Evolutionary conservation across 1,140 invertebrate genomes (phyloP).

Genomic region (Diploscapter pachys): DNA sequence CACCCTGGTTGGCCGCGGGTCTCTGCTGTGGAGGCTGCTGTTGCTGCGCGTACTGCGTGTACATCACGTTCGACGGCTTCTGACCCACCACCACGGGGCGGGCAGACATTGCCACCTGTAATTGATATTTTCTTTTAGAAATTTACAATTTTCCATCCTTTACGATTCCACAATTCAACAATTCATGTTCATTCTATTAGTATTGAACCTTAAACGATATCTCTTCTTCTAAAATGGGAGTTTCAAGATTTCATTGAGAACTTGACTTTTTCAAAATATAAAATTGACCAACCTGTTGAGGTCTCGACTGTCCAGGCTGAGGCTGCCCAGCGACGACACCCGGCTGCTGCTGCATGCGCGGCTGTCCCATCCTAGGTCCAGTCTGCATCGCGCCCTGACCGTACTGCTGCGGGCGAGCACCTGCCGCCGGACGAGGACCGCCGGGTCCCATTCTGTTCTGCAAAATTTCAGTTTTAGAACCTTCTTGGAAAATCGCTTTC

Average conservation of each 20-base stretch:
- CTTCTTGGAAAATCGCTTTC: slow-evolving; percentile 9
- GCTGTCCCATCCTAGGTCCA: slow-evolving; percentile 5
- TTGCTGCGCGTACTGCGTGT: slow-evolving; percentile 58
- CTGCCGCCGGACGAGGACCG: slow-evolving; percentile 2
- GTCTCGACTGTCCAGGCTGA: slow-evolving; percentile 30
- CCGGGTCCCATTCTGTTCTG: neutral
- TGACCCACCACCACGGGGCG: neutral
- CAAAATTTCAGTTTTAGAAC: neutral
- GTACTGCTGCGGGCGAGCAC: slow-evolving; percentile 13
- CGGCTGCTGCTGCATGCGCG: slow-evolving; percentile 4
- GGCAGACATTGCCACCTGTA: neutral
- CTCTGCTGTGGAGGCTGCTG: slow-evolving; percentile 24
- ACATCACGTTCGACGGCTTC: slow-evolving; percentile 9
- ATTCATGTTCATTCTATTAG: too few species aligned
- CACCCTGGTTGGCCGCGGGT: slow-evolving; percentile 62
- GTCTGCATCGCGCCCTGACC: slow-evolving; percentile 8
- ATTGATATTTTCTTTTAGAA: too few species aligned
- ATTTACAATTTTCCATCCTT: too few species aligned
- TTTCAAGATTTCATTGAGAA: slow-evolving; percentile 35
- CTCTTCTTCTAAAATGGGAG: too few species aligned
- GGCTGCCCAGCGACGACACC: slow-evolving; percentile 37
- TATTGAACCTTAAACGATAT: too few species aligned
- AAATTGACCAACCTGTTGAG: slow-evolving; percentile 43
- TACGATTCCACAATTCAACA: too few species aligned
- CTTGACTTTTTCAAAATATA: slow-evolving; percentile 69